These are phyloP conservation scores for Seriola quinqueradiata DNA, from an alignment of 2,113 vertebrate species.

Conservation along the genomic window DNA sequence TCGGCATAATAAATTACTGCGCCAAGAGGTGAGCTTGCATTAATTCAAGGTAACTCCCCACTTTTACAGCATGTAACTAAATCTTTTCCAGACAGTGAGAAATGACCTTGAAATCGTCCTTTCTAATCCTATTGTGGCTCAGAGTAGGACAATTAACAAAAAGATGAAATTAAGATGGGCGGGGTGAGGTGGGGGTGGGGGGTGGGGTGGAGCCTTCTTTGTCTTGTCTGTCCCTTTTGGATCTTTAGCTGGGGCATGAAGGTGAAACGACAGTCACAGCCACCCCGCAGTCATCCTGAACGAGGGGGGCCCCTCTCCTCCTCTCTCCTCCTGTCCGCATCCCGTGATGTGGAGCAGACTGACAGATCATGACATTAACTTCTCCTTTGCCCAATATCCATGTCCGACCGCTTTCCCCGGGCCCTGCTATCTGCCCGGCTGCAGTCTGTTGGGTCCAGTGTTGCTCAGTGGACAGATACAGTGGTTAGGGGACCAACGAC, in stretches of 20 bases:
- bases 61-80: constrained; percentile 10
- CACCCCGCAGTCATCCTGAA: constrained; percentile 24
- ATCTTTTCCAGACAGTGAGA: constrained; percentile 10
- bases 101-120: constrained; percentile 60
- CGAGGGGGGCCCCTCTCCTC: neutral
- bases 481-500: neutral
- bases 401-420: neutral
- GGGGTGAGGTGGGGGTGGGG: too few relatives aligned
- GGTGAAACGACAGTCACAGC: constrained; percentile 50
- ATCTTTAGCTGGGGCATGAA: constrained; percentile 14
- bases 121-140: constrained; percentile 55
- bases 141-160: constrained; percentile 38
- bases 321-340: constrained; percentile 2
- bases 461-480: neutral
- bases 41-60: constrained; percentile 29
- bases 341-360: constrained; percentile 39
- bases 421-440: constrained; percentile 24
- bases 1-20: constrained; percentile 10
- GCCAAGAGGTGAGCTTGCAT: constrained; percentile 32
- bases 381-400: constrained; percentile 32
- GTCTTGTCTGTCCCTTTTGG: constrained; percentile 35
- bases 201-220: neutral
- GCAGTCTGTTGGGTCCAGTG: constrained; percentile 13
- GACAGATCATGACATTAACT: constrained; percentile 48
- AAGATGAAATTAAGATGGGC: constrained; percentile 18